phyloP scores from a whole-genome alignment of 1,140 invertebrate genomes.

The Drosophila virilis region DNA sequence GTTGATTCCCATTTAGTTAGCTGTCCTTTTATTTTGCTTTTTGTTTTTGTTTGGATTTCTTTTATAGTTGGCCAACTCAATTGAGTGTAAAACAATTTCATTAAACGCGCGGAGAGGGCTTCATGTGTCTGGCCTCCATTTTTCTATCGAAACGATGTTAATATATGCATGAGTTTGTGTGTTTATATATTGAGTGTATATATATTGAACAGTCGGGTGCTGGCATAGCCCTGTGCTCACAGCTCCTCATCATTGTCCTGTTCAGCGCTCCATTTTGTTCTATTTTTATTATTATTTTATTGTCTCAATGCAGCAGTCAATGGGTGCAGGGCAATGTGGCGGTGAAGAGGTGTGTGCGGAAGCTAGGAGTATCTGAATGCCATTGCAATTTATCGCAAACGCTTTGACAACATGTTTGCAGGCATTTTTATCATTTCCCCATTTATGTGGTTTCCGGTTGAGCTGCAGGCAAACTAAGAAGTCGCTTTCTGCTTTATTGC shows the following conservation, averaged over 20 bases:
- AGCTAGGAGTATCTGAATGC: constrained; percentile 33
- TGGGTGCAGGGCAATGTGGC: neutral
- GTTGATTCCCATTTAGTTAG: constrained; percentile 57
- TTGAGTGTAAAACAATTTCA: constrained; percentile 84
- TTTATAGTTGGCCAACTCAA: constrained; percentile 78
- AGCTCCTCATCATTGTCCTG: constrained; percentile 53
- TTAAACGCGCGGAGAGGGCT: constrained; percentile 55
- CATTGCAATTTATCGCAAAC: constrained; percentile 77
- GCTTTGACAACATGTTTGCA: constrained; percentile 77
- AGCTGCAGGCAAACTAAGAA: constrained; percentile 76
- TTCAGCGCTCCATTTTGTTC: constrained; percentile 52
- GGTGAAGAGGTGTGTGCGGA: neutral
- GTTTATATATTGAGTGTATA: constrained; percentile 31
- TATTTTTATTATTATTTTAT: constrained; percentile 81
- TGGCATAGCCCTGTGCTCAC: constrained; percentile 12
- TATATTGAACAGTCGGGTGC: constrained; percentile 48
- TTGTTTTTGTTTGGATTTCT: constrained; percentile 39
- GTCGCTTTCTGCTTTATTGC: constrained; percentile 74
- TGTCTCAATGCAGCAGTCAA: constrained; percentile 57
- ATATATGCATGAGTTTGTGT: neutral
- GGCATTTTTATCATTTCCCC: constrained; percentile 82
- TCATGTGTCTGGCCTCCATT: constrained; percentile 26
- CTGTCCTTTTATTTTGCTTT: constrained; percentile 28
- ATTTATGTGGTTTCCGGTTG: constrained; percentile 81
- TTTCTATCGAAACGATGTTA: constrained; percentile 8